phyloP scores from a whole-genome alignment of 2,888 invertebrate genomes.

The Darwinula stevensoni region DNA sequence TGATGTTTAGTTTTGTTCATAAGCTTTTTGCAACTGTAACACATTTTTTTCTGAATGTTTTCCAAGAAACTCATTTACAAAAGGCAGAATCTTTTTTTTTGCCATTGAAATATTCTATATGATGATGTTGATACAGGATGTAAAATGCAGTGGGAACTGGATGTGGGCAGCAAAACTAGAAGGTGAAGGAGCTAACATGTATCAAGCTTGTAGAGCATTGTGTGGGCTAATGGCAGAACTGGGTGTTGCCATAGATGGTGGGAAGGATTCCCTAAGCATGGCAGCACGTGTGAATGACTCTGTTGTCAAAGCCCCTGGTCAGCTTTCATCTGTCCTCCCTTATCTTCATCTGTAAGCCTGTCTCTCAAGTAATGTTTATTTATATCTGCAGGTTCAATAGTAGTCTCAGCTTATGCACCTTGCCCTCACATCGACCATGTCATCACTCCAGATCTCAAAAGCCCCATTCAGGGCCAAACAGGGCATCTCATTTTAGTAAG shows the following conservation, averaged over 20 bases:
- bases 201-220: conserved; percentile 61
- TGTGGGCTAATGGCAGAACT: conserved; percentile 49
- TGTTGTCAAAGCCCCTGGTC: conserved; percentile 26
- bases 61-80: too few species aligned
- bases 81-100: too few species aligned
- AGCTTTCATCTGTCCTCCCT: conserved; percentile 4
- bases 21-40: too few species aligned
- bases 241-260: conserved; percentile 76
- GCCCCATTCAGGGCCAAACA: conserved; percentile 17
- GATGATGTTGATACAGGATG: too few species aligned
- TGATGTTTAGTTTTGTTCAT: neutral
- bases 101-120: too few species aligned
- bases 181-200: conserved; percentile 64
- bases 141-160: conserved; percentile 99
- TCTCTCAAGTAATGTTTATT: conserved; percentile 4
- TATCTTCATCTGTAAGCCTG: neutral
- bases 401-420: conserved; percentile 84
- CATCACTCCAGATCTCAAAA: conserved; percentile 70
- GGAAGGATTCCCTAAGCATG: conserved; percentile 94
- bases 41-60: too few species aligned
- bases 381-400: conserved; percentile 46
- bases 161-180: conserved; percentile 97
- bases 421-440: conserved; percentile 57
- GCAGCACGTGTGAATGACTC: conserved; percentile 48
- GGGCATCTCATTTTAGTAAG: conserved; percentile 3